Percentiles rank a stretch among this genome's conserved stretches.
These are phyloP conservation scores for Mayetiola destructor DNA, from an alignment of 2,888 invertebrate species.

Conservation along the genomic window DNA sequence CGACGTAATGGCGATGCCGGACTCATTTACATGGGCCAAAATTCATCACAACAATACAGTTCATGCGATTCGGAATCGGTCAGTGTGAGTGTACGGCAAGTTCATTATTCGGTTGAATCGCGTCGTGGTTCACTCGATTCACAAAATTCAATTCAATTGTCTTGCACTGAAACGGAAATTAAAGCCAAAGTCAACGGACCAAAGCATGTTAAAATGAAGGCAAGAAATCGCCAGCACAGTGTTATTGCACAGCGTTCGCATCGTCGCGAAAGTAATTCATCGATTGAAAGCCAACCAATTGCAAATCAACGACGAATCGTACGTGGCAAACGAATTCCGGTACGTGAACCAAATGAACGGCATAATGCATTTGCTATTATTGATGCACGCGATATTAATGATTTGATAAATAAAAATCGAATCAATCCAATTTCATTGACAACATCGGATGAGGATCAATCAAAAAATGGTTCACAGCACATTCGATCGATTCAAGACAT, in stretches of 20 bases:
- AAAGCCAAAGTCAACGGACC: slow-evolving; percentile 55
- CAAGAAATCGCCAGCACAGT: slow-evolving; percentile 28
- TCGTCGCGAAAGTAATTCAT: slow-evolving; percentile 53
- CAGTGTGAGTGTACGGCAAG: slow-evolving; percentile 60
- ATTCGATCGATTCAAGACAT: not conserved
- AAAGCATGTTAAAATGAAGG: slow-evolving; percentile 24
- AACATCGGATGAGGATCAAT: slow-evolving; percentile 1
- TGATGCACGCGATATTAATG: not conserved
- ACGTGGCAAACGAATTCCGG: not conserved
- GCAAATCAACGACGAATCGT: not conserved
- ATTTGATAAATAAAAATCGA: not conserved
- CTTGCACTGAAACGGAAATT: slow-evolving; percentile 56
- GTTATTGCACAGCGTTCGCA: slow-evolving; percentile 28
- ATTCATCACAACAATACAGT: slow-evolving; percentile 24
- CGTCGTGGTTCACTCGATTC: slow-evolving; percentile 78
- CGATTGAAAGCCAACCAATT: slow-evolving; percentile 38
- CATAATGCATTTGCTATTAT: not conserved
- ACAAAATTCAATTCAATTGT: slow-evolving; percentile 44
- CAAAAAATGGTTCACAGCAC: not conserved
- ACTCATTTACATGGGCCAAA: slow-evolving; percentile 20
- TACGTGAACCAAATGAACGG: not conserved
- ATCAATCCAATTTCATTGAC: not conserved
- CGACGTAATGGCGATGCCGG: slow-evolving; percentile 69
- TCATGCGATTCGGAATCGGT: slow-evolving; percentile 50
- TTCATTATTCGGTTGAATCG: slow-evolving; percentile 74